Evolutionary conservation across 1,140 invertebrate species (phyloP), one percentile per base, ranked within the genome.

Genomic region (Arion vulgaris): DNA sequence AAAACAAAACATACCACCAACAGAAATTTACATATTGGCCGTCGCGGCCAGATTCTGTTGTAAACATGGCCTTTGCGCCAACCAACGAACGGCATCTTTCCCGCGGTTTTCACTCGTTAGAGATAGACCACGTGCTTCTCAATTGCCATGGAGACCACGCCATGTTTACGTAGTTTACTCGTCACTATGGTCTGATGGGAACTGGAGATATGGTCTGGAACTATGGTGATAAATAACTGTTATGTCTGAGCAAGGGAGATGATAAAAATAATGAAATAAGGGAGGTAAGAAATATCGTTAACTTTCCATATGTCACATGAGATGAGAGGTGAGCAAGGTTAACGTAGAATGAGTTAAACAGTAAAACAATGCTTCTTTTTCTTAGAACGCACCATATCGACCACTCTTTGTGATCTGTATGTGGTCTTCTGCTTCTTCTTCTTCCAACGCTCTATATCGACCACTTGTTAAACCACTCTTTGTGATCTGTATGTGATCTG

Each of bases 1-100:
- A 71, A 71, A 80, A 80, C 62, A 80, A 80, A 80, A 80, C 78
- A 80, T 80, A 69, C 78, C 78, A 69, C 78, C 78, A 69, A 49
- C 19, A 80, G 45, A 71, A 80, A 80, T 80, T 80, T 80, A 80
- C 78, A 80, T 80, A 80, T 71, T 78, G 68, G 38, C 78, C 62
- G 68, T 69, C 62, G 34, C n/a, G 1, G 39, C n/a, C 38, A 32
- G 68, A 32, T 0, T 71, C 45, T 71, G 68, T 32, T 32, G 66
- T 80, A 80, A 80, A 80, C 78, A 80, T 80, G 78, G 66, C 78
- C 62, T 80, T 80, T 80, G 34, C 62, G 78, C 32, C 32, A 45
- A 66, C 17, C 51, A 26, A 41, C 23, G 32, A 11, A 26, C 66
- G 36, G 28, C 78, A 39, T 51, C 66, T 45, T 45, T 71, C 78